A percentile compares a stretch with the other conserved stretches of the same genome.
These are phyloP conservation scores for Pangasius djambal DNA, from an alignment of 2,797 vertebrate genomes.

Conservation along the genomic window DNA sequence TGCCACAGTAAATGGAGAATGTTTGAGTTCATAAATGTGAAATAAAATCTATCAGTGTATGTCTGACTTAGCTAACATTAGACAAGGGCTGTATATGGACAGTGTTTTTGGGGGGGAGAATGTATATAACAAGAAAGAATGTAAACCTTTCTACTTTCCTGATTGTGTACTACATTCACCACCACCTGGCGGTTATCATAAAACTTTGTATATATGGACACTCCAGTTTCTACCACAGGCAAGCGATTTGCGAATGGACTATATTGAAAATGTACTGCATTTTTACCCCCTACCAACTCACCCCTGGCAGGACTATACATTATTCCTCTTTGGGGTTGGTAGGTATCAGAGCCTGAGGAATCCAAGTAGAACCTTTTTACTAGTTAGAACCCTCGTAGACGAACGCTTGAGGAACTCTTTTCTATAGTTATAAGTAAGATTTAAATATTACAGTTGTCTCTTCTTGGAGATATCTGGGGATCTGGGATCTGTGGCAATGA, in stretches of 20 bases:
- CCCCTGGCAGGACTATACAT: no score
- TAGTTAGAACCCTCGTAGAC: not conserved
- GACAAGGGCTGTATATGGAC: no score
- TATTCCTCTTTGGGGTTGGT: not conserved
- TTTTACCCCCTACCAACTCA: not conserved
- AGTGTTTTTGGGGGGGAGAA: no score
- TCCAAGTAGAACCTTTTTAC: not conserved
- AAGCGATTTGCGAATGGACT: not conserved
- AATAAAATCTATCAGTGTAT: no score
- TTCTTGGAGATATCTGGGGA: not conserved
- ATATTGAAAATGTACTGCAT: not conserved
- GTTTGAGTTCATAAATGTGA: no score
- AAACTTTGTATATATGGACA: no score
- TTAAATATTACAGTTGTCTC: not conserved
- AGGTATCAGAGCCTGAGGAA: not conserved
- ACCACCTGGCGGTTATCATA: not conserved
- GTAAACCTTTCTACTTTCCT: no score
- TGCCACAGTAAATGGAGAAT: no score
- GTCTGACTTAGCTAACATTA: not conserved
- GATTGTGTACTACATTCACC: no score
- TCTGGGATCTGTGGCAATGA: slow-evolving; percentile 35
- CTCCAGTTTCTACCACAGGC: not conserved
- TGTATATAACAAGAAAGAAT: no score
- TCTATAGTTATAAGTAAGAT: not conserved
- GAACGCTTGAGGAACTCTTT: not conserved